A percentile compares a stretch with the other conserved stretches of the same genome.
These are phyloP conservation scores for Cryptocheilus praepositus DNA, from an alignment of 2,888 invertebrate species.

Conservation along the genomic window DNA sequence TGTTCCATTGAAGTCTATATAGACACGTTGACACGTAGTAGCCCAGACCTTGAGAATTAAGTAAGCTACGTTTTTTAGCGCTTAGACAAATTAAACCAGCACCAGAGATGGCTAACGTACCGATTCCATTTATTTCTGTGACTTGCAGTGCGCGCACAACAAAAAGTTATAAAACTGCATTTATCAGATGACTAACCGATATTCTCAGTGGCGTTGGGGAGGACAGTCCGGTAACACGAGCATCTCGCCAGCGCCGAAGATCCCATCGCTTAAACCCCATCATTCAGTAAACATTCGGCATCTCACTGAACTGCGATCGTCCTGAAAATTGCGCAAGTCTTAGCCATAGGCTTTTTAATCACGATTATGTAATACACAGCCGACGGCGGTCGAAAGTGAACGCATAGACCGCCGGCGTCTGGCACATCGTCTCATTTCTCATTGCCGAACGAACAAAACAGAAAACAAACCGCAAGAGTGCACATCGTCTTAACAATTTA, in stretches of 20 bases:
- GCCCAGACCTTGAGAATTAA: conserved; percentile 31
- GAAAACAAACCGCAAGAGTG: too few species aligned
- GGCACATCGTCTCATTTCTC: too few species aligned
- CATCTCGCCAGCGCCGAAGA: conserved; percentile 70
- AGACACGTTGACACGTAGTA: not conserved
- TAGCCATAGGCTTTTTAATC: conserved; percentile 41
- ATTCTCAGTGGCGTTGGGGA: conserved; percentile 73
- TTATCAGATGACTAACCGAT: conserved; percentile 75
- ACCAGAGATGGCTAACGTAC: conserved; percentile 65
- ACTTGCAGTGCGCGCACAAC: conserved; percentile 73
- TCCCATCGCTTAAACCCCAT: conserved; percentile 72
- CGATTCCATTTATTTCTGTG: conserved; percentile 65
- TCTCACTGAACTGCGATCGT: conserved; percentile 41
- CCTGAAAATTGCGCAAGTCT: conserved; percentile 37
- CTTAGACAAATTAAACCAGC: conserved; percentile 37
- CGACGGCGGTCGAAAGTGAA: too few species aligned
- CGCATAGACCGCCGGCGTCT: not conserved
- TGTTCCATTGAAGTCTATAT: conserved; percentile 9
- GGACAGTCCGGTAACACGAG: conserved; percentile 63
- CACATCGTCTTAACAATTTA: too few species aligned
- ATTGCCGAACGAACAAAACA: too few species aligned
- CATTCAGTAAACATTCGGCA: conserved; percentile 61
- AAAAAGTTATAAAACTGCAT: conserved; percentile 74
- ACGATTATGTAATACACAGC: conserved; percentile 22
- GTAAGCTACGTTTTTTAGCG: conserved; percentile 37